Evolutionary conservation across 2,888 invertebrate species (phyloP).

Genomic region (Marasmarcha lunaedactyla): DNA sequence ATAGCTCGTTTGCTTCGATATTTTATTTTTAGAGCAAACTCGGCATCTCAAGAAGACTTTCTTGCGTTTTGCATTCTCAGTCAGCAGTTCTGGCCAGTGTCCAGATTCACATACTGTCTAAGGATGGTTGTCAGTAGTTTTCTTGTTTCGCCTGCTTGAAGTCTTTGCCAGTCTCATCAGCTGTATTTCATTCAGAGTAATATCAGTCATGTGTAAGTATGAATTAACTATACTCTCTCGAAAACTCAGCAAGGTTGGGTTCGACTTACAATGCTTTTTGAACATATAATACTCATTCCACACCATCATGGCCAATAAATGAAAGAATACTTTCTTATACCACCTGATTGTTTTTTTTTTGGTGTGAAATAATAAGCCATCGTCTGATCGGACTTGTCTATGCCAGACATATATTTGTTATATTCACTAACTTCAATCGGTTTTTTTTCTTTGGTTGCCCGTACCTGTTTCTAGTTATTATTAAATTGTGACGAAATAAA

Average conservation of each 20-base stretch:
- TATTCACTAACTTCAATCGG: neutral
- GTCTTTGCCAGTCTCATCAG: slow-evolving; percentile 3
- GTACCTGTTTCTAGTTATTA: neutral
- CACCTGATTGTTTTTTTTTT: too few species aligned
- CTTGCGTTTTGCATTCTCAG: neutral
- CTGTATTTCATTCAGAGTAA: slow-evolving; percentile 2
- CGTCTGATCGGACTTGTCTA: too few species aligned
- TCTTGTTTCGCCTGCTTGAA: slow-evolving; percentile 4
- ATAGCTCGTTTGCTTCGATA: slow-evolving; percentile 4
- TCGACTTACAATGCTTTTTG: slow-evolving; percentile 1
- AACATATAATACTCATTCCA: slow-evolving; percentile 4
- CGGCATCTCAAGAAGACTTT: slow-evolving; percentile 5
- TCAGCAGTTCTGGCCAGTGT: slow-evolving; percentile 5
- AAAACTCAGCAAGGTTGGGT: slow-evolving; percentile 2
- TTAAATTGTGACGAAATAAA: too few species aligned
- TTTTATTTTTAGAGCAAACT: slow-evolving; percentile 4
- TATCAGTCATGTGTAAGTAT: slow-evolving; percentile 3
- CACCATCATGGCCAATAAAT: slow-evolving; percentile 3
- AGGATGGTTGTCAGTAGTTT: slow-evolving; percentile 2
- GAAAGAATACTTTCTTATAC: neutral
- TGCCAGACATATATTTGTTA: slow-evolving; percentile 4
- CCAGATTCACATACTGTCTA: slow-evolving; percentile 1
- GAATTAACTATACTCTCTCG: slow-evolving; percentile 2
- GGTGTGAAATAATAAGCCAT: too few species aligned
- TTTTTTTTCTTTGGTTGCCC: neutral